phyloP scores from a whole-genome alignment of 2,797 vertebrate species.

The Poeciliopsis paucimaculata region DNA sequence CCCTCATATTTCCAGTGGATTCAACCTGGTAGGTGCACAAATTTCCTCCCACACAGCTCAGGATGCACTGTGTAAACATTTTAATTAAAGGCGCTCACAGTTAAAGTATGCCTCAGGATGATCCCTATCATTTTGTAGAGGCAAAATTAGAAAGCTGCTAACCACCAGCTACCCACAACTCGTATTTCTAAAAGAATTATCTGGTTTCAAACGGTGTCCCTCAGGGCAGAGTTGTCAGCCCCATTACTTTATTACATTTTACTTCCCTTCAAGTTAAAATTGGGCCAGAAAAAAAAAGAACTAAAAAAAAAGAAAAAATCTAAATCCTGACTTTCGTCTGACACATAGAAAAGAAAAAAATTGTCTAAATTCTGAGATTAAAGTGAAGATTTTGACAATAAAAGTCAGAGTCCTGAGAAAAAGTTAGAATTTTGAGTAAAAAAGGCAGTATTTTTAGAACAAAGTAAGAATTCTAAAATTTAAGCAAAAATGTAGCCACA shows the following conservation, averaged over 20 bases:
- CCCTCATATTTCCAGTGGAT: neutral
- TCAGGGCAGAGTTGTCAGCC: neutral
- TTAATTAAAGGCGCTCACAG: neutral
- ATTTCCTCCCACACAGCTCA: neutral
- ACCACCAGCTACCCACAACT: neutral
- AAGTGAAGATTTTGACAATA: too few species aligned
- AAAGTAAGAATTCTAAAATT: too few species aligned
- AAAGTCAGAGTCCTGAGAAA: too few species aligned
- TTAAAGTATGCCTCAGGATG: neutral
- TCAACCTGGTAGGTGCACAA: constrained; percentile 1
- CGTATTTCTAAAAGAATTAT: neutral
- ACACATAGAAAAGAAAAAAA: too few species aligned
- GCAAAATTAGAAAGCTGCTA: neutral
- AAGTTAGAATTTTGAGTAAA: too few species aligned
- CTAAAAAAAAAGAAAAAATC: too few species aligned
- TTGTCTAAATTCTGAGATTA: neutral
- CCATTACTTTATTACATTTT: neutral
- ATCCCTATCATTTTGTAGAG: neutral
- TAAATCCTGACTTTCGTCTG: neutral
- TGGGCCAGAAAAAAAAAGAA: neutral
- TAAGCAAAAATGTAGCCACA: too few species aligned
- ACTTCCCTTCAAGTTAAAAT: too few species aligned
- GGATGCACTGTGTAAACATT: neutral
- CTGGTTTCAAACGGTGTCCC: neutral
- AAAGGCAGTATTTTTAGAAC: too few species aligned